Evolutionary conservation across 2,888 invertebrate genomes (phyloP), one percentile per base, ranked within the genome.

Genomic region (Sphaeridia pumilis): DNA sequence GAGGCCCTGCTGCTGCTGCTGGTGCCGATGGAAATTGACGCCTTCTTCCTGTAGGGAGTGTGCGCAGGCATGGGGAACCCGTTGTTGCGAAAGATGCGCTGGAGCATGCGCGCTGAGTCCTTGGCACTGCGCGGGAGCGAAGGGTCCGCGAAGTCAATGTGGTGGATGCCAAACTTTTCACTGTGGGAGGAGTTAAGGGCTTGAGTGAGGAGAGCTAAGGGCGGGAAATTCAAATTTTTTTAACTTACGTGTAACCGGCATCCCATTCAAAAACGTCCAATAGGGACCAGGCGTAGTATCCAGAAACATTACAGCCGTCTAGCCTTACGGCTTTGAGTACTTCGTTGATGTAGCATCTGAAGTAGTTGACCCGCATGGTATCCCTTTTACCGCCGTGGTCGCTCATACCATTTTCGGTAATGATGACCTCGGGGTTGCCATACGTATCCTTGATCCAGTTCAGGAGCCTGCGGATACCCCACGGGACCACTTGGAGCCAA

Each of bases 231-330:
- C n/a, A n/a, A n/a, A n/a, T n/a, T n/a, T 14, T 38, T 38, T 38
- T 17, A 10, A 17, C 52, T 49, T 46, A 63, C 59, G 60, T 60
- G 44, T 58, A 55, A 17, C 63, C 63, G 20, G 41, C 46, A 17
- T 36, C 28, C 63, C 63, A 61, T 51, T 60, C 60, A 54, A 61
- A 63, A 25, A 61, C 59, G 34, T 61, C 64, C 14, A 64, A 44
- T 2, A 64, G 49, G 46, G 57, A 54, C 64, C 64, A 64, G 20
- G 58, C 64, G 36, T 56, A 54, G 35, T 61, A 64, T 2, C 56
- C 59, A 2, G 49, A 51, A 1, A 61, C 53, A 38, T 61, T 60
- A 24, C 59, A 59, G 1, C 57, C 55, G 47, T 64, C 64, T 5
- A 59, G 10, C 12, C 34, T 49, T 21, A 63, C 49, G 17, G 63